These are phyloP conservation scores for Drosophila oshimai DNA, from an alignment of 1,140 invertebrate species.

Conservation along the genomic window DNA sequence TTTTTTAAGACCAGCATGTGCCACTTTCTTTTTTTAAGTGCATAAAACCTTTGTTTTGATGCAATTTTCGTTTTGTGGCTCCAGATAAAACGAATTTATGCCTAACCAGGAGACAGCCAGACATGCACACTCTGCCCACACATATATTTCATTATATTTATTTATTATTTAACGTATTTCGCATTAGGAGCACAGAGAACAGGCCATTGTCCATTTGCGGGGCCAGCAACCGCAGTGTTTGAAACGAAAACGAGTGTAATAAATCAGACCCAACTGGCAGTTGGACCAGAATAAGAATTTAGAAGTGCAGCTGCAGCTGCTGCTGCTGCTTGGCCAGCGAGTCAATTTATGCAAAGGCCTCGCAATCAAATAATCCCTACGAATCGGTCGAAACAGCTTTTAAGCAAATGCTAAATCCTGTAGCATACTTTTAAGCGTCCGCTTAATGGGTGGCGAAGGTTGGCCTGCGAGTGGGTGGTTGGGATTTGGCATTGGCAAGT, in stretches of 20 bases:
- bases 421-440: conserved; percentile 67
- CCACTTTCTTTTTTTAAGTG: background rate
- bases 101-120: conserved; percentile 57
- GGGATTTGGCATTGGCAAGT: conserved; percentile 25
- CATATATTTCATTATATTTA: conserved; percentile 72
- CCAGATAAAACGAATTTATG: conserved; percentile 55
- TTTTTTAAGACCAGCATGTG: too few species aligned
- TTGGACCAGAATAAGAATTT: conserved; percentile 21
- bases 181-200: conserved; percentile 40
- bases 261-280: conserved; percentile 57
- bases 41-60: conserved; percentile 29
- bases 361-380: conserved; percentile 39
- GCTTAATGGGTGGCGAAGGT: conserved; percentile 50
- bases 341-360: conserved; percentile 73
- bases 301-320: conserved; percentile 27
- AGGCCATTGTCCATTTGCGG: conserved; percentile 16
- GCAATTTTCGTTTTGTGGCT: conserved; percentile 51
- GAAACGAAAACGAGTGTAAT: conserved; percentile 68
- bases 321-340: conserved; percentile 13
- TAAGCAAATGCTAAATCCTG: conserved; percentile 72
- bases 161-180: conserved; percentile 71
- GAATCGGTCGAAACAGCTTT: conserved; percentile 65
- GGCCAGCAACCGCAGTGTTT: conserved; percentile 54
- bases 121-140: conserved; percentile 15
- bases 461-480: background rate